These are phyloP conservation scores for Brenthis ino DNA, from an alignment of 2,888 invertebrate genomes.

Conservation along the genomic window DNA sequence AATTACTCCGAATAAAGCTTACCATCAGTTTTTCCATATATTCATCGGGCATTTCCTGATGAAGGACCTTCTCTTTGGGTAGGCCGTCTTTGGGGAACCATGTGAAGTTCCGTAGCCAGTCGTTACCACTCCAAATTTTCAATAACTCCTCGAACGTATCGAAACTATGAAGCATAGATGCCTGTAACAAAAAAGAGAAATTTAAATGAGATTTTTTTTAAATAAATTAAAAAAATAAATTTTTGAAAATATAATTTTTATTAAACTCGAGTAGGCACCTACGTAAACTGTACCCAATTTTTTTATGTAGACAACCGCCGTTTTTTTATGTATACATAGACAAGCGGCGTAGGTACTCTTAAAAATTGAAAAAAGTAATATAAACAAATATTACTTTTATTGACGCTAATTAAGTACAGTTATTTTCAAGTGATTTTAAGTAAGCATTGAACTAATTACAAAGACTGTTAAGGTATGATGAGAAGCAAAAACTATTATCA, in stretches of 20 bases:
- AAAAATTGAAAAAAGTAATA: too few species aligned
- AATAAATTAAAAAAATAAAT: too few species aligned
- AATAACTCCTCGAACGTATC: constrained; percentile 55
- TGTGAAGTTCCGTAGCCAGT: constrained; percentile 62
- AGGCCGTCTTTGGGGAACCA: constrained; percentile 61
- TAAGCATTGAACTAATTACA: background rate
- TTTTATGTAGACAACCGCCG: too few species aligned
- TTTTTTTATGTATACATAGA: too few species aligned
- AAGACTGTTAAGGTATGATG: constrained; percentile 2
- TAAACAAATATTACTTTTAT: too few species aligned
- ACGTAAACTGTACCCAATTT: too few species aligned
- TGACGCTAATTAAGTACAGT: too few species aligned
- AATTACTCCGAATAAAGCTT: constrained; percentile 41
- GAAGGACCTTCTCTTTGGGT: constrained; percentile 60
- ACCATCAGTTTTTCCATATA: constrained; percentile 63
- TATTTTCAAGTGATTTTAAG: background rate
- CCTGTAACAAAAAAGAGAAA: constrained; percentile 62
- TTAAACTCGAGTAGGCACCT: too few species aligned
- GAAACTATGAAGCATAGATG: constrained; percentile 57
- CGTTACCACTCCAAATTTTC: constrained; percentile 52
- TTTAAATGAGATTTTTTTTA: background rate
- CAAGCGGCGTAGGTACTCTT: too few species aligned
- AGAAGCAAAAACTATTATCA: background rate
- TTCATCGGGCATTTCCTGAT: constrained; percentile 53
- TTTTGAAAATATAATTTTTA: too few species aligned